phyloP scores from a whole-genome alignment of 1,140 invertebrate genomes.

The Trachymyrmex septentrionalis region DNA sequence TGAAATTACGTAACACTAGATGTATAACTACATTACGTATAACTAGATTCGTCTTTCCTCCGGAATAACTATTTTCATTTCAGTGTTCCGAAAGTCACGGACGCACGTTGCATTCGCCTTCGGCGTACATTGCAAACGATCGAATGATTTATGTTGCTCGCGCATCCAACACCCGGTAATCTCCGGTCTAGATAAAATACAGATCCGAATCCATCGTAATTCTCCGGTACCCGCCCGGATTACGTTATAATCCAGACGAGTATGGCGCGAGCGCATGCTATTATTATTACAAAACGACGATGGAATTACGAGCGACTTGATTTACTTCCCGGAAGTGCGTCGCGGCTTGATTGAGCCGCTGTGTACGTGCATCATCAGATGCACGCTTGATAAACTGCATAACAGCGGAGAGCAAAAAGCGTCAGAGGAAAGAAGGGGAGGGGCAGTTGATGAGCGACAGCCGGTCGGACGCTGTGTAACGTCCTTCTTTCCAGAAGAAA shows the following conservation, averaged over 20 bases:
- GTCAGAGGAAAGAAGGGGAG: constrained; percentile 4
- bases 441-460: constrained; percentile 73
- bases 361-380: constrained; percentile 66
- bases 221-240: constrained; percentile 68
- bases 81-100: constrained; percentile 17
- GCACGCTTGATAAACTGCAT: constrained; percentile 74
- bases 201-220: constrained; percentile 73
- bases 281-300: constrained; percentile 70
- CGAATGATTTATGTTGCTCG: constrained; percentile 54
- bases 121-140: constrained; percentile 31
- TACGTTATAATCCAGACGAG: constrained; percentile 70
- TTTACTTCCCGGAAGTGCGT: constrained; percentile 75
- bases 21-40: too few relatives aligned
- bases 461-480: constrained; percentile 70
- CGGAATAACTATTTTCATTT: constrained; percentile 10
- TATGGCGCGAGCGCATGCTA: constrained; percentile 30
- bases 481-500: constrained; percentile 64
- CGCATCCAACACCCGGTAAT: constrained; percentile 65
- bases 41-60: background rate
- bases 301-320: constrained; percentile 74
- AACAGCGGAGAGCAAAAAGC: constrained; percentile 72
- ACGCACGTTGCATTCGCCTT: constrained; percentile 31
- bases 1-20: background rate
- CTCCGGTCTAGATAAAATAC: constrained; percentile 75
- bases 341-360: constrained; percentile 68